phyloP scores from a whole-genome alignment of 2,888 invertebrate species.

The Deladenus siricidicola region DNA sequence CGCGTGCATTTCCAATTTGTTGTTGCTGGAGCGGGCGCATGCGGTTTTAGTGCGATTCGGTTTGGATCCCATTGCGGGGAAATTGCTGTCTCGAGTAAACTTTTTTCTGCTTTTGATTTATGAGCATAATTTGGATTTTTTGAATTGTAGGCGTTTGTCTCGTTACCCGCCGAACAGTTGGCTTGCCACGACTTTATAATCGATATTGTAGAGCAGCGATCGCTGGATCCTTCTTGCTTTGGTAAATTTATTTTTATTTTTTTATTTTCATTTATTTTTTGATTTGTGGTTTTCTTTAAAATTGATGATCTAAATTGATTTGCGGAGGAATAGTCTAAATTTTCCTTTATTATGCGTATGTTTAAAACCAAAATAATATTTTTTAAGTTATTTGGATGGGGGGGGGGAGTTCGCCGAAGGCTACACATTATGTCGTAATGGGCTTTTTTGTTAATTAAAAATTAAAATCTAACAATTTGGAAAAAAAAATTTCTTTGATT shows the following conservation, averaged over 20 bases:
- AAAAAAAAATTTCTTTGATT: too few relatives aligned
- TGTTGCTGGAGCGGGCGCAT: neutral
- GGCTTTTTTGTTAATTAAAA: too few relatives aligned
- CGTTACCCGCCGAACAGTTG: neutral
- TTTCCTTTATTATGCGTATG: too few relatives aligned
- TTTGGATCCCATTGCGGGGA: neutral
- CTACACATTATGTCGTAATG: too few relatives aligned
- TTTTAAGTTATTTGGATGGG: too few relatives aligned
- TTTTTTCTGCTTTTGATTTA: neutral
- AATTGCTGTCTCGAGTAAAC: neutral
- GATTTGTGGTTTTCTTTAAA: too few relatives aligned
- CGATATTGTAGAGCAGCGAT: conserved; percentile 6
- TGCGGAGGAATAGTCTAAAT: too few relatives aligned
- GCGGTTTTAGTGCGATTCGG: neutral
- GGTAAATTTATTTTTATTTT: neutral
- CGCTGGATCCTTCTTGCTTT: conserved; percentile 1
- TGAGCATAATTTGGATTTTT: neutral
- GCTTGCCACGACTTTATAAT: conserved; percentile 3
- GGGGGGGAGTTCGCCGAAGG: too few relatives aligned
- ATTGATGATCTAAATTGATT: too few relatives aligned
- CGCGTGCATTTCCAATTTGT: neutral
- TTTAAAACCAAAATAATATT: too few relatives aligned
- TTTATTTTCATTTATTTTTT: too few relatives aligned
- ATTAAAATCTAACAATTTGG: too few relatives aligned
- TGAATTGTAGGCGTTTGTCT: neutral